phyloP scores from a whole-genome alignment of 2,797 vertebrate genomes.

The Alfaro cultratus region DNA sequence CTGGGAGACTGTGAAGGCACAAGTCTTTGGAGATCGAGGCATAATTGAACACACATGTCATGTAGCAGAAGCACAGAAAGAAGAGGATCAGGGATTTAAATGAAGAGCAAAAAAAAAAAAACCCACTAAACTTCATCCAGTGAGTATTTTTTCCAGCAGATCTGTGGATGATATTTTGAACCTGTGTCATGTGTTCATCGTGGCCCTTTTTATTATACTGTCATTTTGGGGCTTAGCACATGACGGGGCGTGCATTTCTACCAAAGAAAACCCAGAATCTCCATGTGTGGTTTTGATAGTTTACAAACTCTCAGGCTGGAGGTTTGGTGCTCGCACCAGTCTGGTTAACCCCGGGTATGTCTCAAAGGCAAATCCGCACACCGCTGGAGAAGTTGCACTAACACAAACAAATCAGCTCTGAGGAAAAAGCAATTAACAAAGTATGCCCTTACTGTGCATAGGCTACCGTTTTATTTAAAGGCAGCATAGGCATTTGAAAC shows the following conservation, averaged over 20 bases:
- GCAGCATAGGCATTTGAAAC: too few relatives aligned
- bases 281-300: slow-evolving; percentile 74
- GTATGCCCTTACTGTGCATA: background rate
- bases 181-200: slow-evolving; percentile 48
- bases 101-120: background rate
- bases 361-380: slow-evolving; percentile 48
- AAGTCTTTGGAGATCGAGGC: slow-evolving; percentile 77
- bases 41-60: slow-evolving; percentile 84
- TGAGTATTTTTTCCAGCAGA: slow-evolving; percentile 46
- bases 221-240: slow-evolving; percentile 51
- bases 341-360: slow-evolving; percentile 71
- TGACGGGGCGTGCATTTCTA: slow-evolving; percentile 43
- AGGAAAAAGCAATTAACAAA: slow-evolving; percentile 12
- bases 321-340: slow-evolving; percentile 74
- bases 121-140: slow-evolving; percentile 17
- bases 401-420: slow-evolving; percentile 38
- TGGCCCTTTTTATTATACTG: slow-evolving; percentile 65
- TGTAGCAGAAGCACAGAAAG: slow-evolving; percentile 51
- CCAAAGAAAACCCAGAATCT: slow-evolving; percentile 45
- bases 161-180: slow-evolving; percentile 52
- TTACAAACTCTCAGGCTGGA: slow-evolving; percentile 80
- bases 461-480: slow-evolving; percentile 10
- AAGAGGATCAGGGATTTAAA: slow-evolving; percentile 24
- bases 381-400: slow-evolving; percentile 27
- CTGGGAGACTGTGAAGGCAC: slow-evolving; percentile 81